Percentiles rank a stretch among this genome's conserved stretches.
phyloP scores from a whole-genome alignment of 2,797 vertebrate genomes.

The Babyrousa celebensis region DNA sequence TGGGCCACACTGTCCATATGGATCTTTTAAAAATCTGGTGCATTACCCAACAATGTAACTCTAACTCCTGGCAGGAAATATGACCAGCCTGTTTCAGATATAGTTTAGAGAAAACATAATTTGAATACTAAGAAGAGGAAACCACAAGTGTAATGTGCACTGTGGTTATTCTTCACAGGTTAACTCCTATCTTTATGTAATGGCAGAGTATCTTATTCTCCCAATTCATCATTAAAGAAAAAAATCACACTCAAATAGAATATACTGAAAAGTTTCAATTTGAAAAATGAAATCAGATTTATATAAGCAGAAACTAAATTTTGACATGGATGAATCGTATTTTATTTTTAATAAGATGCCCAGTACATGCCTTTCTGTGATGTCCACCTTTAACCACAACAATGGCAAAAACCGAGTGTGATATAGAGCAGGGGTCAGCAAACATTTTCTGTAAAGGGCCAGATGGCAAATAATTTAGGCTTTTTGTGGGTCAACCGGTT shows the following conservation, averaged over 20 bases:
- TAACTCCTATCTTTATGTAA: neutral
- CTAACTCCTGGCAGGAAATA: neutral
- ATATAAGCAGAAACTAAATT: constrained; percentile 37
- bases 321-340: neutral
- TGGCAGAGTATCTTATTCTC: constrained; percentile 13
- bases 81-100: constrained; percentile 31
- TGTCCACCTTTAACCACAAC: neutral
- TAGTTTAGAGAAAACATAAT: constrained; percentile 37
- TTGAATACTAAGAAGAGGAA: constrained; percentile 52
- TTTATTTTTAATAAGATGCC: neutral
- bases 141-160: neutral
- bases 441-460: neutral
- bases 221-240: constrained; percentile 48
- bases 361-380: neutral
- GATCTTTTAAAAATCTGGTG: neutral
- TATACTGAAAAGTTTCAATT: neutral
- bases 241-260: constrained; percentile 25
- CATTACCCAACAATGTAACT: constrained; percentile 6
- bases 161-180: neutral
- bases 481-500: neutral
- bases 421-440: neutral
- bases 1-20: neutral
- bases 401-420: neutral
- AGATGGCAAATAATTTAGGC: neutral
- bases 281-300: constrained; percentile 65